Percentiles rank a stretch among this genome's conserved stretches.
Conservation (phyloP, 1,140 invertebrate species). For the Telenomus remus region DNA sequence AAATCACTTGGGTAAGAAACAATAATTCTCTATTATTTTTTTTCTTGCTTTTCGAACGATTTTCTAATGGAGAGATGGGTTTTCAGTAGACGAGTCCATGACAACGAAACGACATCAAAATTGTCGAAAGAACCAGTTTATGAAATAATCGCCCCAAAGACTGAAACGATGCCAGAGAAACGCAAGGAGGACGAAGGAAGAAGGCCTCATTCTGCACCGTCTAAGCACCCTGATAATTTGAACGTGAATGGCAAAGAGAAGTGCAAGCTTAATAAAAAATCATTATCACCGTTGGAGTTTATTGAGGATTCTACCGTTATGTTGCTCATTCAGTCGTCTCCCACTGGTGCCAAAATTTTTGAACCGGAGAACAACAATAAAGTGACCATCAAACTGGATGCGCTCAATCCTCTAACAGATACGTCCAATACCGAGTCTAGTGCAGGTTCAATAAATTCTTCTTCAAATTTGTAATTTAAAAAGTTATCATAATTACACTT, state of each 20-base stretch:
- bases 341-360: constrained; percentile 59
- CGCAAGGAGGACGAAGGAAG: constrained; percentile 57
- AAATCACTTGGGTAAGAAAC: constrained; percentile 33
- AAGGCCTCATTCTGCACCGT: constrained; percentile 70
- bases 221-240: constrained; percentile 63
- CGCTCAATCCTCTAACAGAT: constrained; percentile 62
- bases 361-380: constrained; percentile 72
- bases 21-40: not conserved
- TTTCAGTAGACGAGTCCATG: constrained; percentile 33
- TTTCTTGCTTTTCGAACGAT: not conserved
- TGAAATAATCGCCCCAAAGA: constrained; percentile 66
- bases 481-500: too few relatives aligned
- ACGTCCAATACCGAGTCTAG: constrained; percentile 31
- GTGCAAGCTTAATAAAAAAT: constrained; percentile 59
- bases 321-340: constrained; percentile 39
- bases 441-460: constrained; percentile 18
- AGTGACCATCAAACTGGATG: constrained; percentile 68
- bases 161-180: constrained; percentile 61
- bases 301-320: constrained; percentile 70
- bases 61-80: not conserved
- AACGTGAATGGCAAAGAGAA: constrained; percentile 60
- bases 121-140: constrained; percentile 65
- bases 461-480: too few relatives aligned
- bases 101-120: constrained; percentile 40
- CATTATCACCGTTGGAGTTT: constrained; percentile 65